A percentile compares a stretch with the other conserved stretches of the same genome.
phyloP scores from a whole-genome alignment of 2,797 vertebrate species.

The Melopsittacus undulatus region DNA sequence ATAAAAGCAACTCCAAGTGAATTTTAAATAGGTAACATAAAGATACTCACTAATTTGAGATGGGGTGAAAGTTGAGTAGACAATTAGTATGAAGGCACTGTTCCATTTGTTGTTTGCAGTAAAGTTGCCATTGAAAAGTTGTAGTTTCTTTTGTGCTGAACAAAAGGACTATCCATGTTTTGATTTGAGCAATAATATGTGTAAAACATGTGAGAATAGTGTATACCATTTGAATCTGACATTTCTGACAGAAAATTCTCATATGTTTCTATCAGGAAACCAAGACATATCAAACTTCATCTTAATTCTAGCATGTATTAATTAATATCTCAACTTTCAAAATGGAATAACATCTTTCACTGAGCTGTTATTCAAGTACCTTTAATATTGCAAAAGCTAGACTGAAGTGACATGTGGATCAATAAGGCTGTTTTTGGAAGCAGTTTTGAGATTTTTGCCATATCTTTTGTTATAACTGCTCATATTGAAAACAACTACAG shows the following conservation, averaged over 20 bases:
- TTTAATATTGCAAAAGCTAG: background rate
- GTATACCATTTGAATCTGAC: background rate
- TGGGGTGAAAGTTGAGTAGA: background rate
- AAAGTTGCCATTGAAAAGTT: conserved; percentile 61
- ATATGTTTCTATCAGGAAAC: background rate
- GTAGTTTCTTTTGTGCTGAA: conserved; percentile 55
- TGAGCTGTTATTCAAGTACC: conserved; percentile 18
- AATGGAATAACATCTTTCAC: conserved; percentile 47
- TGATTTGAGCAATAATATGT: conserved; percentile 48
- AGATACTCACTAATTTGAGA: background rate
- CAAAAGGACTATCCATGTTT: conserved; percentile 47
- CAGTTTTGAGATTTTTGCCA: background rate
- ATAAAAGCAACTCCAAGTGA: background rate
- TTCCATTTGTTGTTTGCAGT: conserved; percentile 46
- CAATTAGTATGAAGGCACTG: background rate
- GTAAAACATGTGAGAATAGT: conserved; percentile 52
- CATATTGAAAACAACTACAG: background rate
- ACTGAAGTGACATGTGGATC: background rate
- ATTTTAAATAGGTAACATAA: background rate
- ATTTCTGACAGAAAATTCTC: background rate
- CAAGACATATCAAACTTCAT: background rate
- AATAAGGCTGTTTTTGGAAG: background rate
- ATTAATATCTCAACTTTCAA: conserved; percentile 40
- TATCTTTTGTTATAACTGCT: background rate
- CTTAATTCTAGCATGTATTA: conserved; percentile 40